A percentile compares a stretch with the other conserved stretches of the same genome.
Evolutionary conservation across 2,797 vertebrate species (phyloP).

Genomic region (Betta splendens): DNA sequence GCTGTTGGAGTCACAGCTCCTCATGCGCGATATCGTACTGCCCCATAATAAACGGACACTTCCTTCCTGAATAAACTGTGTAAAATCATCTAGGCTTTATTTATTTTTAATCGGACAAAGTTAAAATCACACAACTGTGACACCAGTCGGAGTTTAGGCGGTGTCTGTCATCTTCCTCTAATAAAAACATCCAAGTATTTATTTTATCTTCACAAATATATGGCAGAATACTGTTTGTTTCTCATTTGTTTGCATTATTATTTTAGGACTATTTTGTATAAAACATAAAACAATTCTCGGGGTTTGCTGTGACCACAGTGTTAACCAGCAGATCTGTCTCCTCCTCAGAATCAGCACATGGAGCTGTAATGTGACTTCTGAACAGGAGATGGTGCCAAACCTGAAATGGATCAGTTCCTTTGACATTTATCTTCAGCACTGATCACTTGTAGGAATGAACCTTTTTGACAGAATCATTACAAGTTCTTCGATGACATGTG

Average conservation of each 20-base stretch:
- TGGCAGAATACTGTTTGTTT: too few species aligned
- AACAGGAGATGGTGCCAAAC: conserved; percentile 80
- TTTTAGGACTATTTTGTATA: too few species aligned
- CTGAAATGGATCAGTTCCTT: conserved; percentile 19
- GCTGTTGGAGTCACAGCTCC: conserved; percentile 26
- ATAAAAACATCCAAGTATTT: neutral
- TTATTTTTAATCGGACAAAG: neutral
- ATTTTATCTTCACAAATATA: too few species aligned
- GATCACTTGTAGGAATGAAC: neutral
- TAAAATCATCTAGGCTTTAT: neutral
- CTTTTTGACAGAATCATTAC: neutral
- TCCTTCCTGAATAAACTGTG: neutral
- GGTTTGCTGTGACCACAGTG: too few species aligned
- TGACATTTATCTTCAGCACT: neutral
- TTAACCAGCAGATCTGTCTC: neutral
- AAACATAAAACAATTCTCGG: too few species aligned
- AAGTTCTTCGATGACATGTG: neutral
- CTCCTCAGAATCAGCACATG: too few species aligned
- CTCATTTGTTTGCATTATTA: conserved; percentile 19
- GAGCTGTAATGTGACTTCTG: conserved; percentile 54
- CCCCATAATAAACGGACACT: conserved; percentile 19
- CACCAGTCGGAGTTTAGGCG: neutral
- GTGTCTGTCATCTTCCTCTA: neutral
- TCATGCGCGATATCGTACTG: conserved; percentile 8
- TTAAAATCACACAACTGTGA: neutral